These are phyloP conservation scores for Megaustenia siamemsis DNA, from an alignment of 2,888 invertebrate genomes.

Conservation along the genomic window DNA sequence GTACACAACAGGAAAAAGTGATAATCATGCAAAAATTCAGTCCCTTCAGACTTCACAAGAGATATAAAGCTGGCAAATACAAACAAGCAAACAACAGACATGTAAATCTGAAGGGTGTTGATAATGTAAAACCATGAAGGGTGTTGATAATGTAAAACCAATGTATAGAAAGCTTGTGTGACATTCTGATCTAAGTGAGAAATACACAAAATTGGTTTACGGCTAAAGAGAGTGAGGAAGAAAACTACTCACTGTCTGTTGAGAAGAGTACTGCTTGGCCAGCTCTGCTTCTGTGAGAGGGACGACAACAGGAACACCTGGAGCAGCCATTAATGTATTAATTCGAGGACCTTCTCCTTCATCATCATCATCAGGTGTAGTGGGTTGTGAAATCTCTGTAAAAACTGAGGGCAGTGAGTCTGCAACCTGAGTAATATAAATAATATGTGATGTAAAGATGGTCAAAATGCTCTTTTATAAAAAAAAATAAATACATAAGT, in stretches of 20 bases:
- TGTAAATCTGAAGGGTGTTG: too few relatives aligned
- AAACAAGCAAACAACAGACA: too few relatives aligned
- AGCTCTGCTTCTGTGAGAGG: slow-evolving; percentile 58
- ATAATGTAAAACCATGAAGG: too few relatives aligned
- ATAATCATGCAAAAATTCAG: too few relatives aligned
- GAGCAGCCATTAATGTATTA: background rate
- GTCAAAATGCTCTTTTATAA: background rate
- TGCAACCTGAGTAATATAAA: slow-evolving; percentile 11
- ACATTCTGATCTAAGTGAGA: too few relatives aligned
- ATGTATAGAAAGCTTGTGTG: too few relatives aligned
- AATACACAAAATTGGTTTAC: too few relatives aligned
- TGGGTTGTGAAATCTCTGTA: background rate
- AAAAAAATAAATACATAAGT: background rate
- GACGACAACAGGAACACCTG: slow-evolving; percentile 35
- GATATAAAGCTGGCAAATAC: too few relatives aligned
- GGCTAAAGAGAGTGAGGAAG: too few relatives aligned
- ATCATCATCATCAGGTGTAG: background rate
- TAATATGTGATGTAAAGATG: background rate
- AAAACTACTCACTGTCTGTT: slow-evolving; percentile 8
- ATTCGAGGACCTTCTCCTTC: background rate
- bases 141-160: too few relatives aligned
- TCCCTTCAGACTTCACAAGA: too few relatives aligned
- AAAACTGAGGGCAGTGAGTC: slow-evolving; percentile 24
- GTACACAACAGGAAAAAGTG: too few relatives aligned
- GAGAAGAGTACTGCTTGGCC: slow-evolving; percentile 50